Conservation (phyloP, 1,140 invertebrate genomes). For the Drosophila repletoides region DNA sequence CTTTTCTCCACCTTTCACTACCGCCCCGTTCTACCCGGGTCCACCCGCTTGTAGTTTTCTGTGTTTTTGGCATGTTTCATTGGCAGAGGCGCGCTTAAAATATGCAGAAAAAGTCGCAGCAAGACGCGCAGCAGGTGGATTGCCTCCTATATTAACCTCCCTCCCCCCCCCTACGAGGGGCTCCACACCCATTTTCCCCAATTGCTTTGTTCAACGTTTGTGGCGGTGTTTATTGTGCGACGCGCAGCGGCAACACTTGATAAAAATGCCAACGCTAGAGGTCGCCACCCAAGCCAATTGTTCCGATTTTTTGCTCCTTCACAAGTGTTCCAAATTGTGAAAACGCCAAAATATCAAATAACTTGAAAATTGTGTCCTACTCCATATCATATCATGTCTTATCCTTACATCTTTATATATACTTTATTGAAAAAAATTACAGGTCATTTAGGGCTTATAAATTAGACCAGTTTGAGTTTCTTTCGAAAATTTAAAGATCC, state of each 20-base stretch:
- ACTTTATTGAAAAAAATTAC: no score
- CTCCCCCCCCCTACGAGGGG: no score
- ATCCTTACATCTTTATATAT: no score
- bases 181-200: slow-evolving; percentile 57
- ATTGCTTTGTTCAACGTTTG: slow-evolving; percentile 43
- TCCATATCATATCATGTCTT: no score
- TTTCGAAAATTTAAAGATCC: no score
- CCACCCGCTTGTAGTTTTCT: slow-evolving; percentile 47
- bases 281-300: slow-evolving; percentile 36
- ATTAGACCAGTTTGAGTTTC: no score
- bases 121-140: slow-evolving; percentile 62
- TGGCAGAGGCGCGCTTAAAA: slow-evolving; percentile 70
- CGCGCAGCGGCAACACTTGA: slow-evolving; percentile 23
- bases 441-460: no score
- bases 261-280: slow-evolving; percentile 46
- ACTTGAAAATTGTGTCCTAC: no score
- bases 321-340: background rate
- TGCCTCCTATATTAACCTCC: no score
- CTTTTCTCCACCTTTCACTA: background rate
- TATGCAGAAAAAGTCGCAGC: slow-evolving; percentile 51
- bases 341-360: background rate
- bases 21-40: background rate
- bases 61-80: slow-evolving; percentile 72
- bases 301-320: slow-evolving; percentile 3
- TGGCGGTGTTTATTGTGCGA: slow-evolving; percentile 52